Evolutionary conservation across 2,113 vertebrate genomes (phyloP), one percentile per base, ranked within the genome.

Genomic region (Ochotona princeps): DNA sequence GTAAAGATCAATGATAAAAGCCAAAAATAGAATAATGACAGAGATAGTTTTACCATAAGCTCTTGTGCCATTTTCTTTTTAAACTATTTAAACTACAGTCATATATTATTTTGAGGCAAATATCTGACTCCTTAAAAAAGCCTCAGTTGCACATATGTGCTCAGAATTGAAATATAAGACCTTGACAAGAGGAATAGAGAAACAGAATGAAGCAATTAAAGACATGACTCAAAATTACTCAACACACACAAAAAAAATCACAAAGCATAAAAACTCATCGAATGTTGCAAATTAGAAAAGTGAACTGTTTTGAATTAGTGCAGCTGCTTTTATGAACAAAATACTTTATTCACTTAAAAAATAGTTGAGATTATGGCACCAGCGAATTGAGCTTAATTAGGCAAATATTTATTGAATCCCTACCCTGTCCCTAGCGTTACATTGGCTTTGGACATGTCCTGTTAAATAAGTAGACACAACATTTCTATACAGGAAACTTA

Each of bases 261-360:
- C 61, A 91, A 60, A 81, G 5, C 60, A 85, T 70, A 81, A 88
- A 80, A 93, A 63, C 9, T 85, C 8, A 91, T 63, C 51, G 54
- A 84, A 79, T 75, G 8, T 10, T 61, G n/a, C 60, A 79, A 89
- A 61, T 38, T 38, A 83, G 60, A 73, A 88, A 73, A 67, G 1
- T 2, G 8, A 23, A 86, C 94, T 35, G 30, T 51, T 92, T 93
- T 69, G 21, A 89, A 70, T 76, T 44, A 21, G 30, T 44, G 17
- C 35, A 72, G 17, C 1, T 83, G n/a, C 69, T 35, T 76, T 92
- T 30, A 86, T 38, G 14, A 78, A 38, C 13, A 79, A 74, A 89
- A 78, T 80, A 3, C 7, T 87, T 14, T 91, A 1, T 9, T 70
- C 61, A 51, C 8, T 51, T 25, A 81, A 74, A 83, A 3, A 70